Evolutionary conservation across 1,140 invertebrate genomes (phyloP).

Genomic region (Drosophila varians): DNA sequence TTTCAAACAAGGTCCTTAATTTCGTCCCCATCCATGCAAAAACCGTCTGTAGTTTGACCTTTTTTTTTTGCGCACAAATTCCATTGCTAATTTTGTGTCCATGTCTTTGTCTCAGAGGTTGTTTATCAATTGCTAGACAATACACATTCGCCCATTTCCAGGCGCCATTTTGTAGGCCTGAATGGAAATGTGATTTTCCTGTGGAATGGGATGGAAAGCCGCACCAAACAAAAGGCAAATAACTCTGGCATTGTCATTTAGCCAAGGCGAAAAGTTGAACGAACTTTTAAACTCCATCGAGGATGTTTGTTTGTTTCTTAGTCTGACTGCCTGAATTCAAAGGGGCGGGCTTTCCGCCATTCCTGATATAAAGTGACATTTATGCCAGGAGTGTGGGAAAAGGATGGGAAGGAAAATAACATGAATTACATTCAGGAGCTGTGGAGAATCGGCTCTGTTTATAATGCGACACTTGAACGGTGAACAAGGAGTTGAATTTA

Average conservation of each 20-base stretch:
- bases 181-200: constrained; percentile 21
- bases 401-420: no score
- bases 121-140: constrained; percentile 52
- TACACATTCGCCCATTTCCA: constrained; percentile 33
- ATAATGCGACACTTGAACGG: constrained; percentile 32
- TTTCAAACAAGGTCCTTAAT: constrained; percentile 36
- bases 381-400: no score
- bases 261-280: constrained; percentile 43
- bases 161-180: constrained; percentile 43
- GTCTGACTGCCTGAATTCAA: constrained; percentile 35
- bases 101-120: constrained; percentile 3
- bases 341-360: constrained; percentile 12
- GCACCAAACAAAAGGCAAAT: constrained; percentile 30
- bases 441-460: constrained; percentile 3
- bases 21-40: constrained; percentile 21
- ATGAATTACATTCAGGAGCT: neutral
- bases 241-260: constrained; percentile 27
- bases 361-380: constrained; percentile 26
- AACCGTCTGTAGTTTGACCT: constrained; percentile 65
- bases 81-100: constrained; percentile 59
- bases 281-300: constrained; percentile 47
- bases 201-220: neutral
- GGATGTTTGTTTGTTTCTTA: constrained; percentile 50
- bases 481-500: constrained; percentile 18
- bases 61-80: constrained; percentile 49